Evolutionary conservation across 2,888 invertebrate species (phyloP).

Genomic region (Sphaerophoria rueppellii): DNA sequence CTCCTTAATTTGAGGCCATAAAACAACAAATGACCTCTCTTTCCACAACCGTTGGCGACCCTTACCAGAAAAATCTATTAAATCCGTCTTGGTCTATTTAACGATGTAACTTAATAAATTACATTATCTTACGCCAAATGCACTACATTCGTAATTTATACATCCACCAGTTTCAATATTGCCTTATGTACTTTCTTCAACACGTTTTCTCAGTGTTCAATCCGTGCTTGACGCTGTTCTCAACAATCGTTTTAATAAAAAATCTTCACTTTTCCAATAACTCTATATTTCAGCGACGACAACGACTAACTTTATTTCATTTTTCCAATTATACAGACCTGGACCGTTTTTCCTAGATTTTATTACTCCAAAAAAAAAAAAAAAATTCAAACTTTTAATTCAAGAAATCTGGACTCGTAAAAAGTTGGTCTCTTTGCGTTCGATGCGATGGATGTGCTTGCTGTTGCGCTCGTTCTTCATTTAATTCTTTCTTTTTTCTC

Average conservation of each 20-base stretch:
- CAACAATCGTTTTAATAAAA: constrained; percentile 22
- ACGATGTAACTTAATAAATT: too few species aligned
- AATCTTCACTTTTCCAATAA: constrained; percentile 53
- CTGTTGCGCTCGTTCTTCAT: background rate
- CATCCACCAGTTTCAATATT: too few species aligned
- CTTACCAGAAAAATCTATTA: too few species aligned
- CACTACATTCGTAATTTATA: too few species aligned
- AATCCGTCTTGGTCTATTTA: too few species aligned
- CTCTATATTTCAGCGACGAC: constrained; percentile 14
- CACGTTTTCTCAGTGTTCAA: too few species aligned
- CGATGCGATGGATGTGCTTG: background rate
- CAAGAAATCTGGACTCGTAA: constrained; percentile 61
- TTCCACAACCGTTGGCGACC: too few species aligned
- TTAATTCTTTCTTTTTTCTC: background rate
- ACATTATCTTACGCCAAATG: too few species aligned
- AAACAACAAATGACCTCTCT: too few species aligned
- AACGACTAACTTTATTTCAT: constrained; percentile 59
- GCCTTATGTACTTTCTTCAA: too few species aligned
- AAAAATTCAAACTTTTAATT: constrained; percentile 62
- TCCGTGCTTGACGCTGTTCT: background rate
- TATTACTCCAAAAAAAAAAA: constrained; percentile 39
- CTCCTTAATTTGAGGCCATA: too few species aligned
- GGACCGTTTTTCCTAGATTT: constrained; percentile 42
- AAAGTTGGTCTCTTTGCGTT: constrained; percentile 47
- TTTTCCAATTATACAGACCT: constrained; percentile 60